Percentiles rank a stretch among this genome's conserved stretches.
These are phyloP conservation scores for Sitta carolinensis DNA, from an alignment of 2,797 vertebrate species.

Conservation along the genomic window DNA sequence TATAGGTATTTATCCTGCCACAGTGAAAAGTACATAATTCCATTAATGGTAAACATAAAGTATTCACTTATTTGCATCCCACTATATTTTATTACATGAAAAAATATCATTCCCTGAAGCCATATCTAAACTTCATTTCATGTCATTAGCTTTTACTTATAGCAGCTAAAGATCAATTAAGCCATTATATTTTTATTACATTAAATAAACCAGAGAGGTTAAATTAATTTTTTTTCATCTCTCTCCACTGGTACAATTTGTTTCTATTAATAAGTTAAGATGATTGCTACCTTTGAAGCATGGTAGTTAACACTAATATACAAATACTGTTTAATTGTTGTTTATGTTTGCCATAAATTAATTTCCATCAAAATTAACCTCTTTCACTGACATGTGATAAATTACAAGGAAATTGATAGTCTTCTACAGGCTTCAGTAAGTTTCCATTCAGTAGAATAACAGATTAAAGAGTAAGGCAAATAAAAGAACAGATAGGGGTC, in stretches of 20 bases:
- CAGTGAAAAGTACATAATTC: not conserved
- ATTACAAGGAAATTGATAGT: conserved; percentile 47
- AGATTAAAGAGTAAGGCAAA: not conserved
- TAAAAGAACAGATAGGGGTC: not conserved
- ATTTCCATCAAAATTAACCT: conserved; percentile 49
- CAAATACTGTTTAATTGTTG: conserved; percentile 31
- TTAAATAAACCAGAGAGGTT: conserved; percentile 55
- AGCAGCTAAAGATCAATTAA: conserved; percentile 68
- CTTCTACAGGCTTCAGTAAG: conserved; percentile 20
- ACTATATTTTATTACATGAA: conserved; percentile 21
- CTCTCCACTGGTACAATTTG: conserved; percentile 63
- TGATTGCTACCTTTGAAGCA: conserved; percentile 58
- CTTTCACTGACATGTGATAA: not conserved
- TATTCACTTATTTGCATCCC: conserved; percentile 15
- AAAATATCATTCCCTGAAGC: conserved; percentile 39
- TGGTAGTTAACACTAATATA: conserved; percentile 46
- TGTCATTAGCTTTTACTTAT: conserved; percentile 49
- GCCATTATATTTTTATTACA: conserved; percentile 68
- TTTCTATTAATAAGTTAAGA: conserved; percentile 67
- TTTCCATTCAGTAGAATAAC: not conserved
- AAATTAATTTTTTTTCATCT: conserved; percentile 64
- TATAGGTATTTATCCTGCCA: not conserved
- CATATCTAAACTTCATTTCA: conserved; percentile 46
- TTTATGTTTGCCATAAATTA: conserved; percentile 52
- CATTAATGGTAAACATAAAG: not conserved